Base-by-base conservation (phyloP, 2,888 invertebrate genomes). In the Hirtodrosophila duncani region DNA sequence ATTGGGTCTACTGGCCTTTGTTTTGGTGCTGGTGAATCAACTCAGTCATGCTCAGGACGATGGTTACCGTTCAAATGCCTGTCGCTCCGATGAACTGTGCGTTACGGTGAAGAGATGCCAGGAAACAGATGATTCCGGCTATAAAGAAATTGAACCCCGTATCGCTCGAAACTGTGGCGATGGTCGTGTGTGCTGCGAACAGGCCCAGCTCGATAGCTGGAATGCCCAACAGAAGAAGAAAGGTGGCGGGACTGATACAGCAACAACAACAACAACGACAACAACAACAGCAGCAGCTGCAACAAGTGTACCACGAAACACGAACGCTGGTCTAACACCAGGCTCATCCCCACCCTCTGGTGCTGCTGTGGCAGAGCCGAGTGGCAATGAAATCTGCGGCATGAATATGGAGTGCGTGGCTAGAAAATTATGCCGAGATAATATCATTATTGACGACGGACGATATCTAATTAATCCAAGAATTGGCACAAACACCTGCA, bases 361-460 rank as follows among this genome's bases (percentile, higher is more conserved):
- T n/a, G 7, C 26, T 4, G 10, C 8, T 1, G 1, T 34, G 0
- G 13, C 26, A 23, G 49, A 62, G 3, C 17, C 49, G 2, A 55
- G 46, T 11, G 38, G n/a, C 3, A 64, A 79, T n/a, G 67, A 79
- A 23, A 59, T 45, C 24, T 77, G 75, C 29, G 75, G 75, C 18
- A 0, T 37, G 3, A 48, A 67, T n/a, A 55, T 58, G 69, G 69
- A 79, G 17, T 77, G 75, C 24, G 79, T 77, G 34, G 69, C 71
- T 0, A 38, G 75, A 0, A 46, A 21, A 10, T 37, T 77, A 3
- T 77, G 75, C 27, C 51, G 30, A 3, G 75, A 75, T 5, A 57
- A 69, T 1, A 11, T 57, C 2, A 67, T 77, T 11, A 44, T 53
- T n/a, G 64, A 75, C 7, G 62, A 69, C 16, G 75, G 75, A 0